Percentiles rank a stretch among this genome's conserved stretches.
Conservation (phyloP, 1,140 invertebrate species). For the Drosophila ironensis region DNA sequence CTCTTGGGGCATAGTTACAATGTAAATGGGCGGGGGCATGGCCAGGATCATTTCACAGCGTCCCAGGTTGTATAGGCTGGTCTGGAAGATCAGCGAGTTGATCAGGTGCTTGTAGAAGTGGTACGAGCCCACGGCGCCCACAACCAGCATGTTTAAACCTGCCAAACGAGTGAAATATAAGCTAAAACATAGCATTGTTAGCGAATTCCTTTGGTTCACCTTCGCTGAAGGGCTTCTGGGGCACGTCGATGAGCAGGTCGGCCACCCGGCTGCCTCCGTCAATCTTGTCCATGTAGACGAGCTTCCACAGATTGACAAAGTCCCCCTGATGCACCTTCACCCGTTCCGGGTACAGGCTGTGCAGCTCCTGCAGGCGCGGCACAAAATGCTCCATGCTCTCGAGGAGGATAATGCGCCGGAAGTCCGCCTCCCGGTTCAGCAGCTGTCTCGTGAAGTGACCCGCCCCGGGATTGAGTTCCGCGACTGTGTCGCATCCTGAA, state of each 20-base stretch:
- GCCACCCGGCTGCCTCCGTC: constrained; percentile 83
- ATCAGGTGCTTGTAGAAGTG: constrained; percentile 84
- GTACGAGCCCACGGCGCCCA: constrained; percentile 83
- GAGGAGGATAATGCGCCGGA: constrained; percentile 80
- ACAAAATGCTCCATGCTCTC: constrained; percentile 82
- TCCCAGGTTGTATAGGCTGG: constrained; percentile 82
- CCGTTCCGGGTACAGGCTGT: constrained; percentile 65
- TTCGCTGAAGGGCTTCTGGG: constrained; percentile 50
- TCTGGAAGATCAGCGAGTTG: constrained; percentile 84
- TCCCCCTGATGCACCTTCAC: constrained; percentile 81
- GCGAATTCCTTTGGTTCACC: constrained; percentile 14
- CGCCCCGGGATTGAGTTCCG: constrained; percentile 84
- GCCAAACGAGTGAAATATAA: not conserved
- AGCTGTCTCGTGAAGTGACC: constrained; percentile 83
- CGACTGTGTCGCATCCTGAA: constrained; percentile 74
- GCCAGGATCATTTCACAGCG: constrained; percentile 84
- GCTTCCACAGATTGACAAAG: constrained; percentile 84
- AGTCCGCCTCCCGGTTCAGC: constrained; percentile 69
- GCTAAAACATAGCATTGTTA: not conserved
- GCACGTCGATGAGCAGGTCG: constrained; percentile 82
- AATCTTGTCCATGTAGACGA: constrained; percentile 84
- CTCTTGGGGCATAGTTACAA: constrained; percentile 74
- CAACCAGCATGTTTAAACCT: constrained; percentile 82
- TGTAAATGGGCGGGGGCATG: constrained; percentile 83
- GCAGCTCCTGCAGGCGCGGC: constrained; percentile 57